Base-by-base conservation (phyloP, 2,113 vertebrate genomes). In the Podocnemis expansa region DNA sequence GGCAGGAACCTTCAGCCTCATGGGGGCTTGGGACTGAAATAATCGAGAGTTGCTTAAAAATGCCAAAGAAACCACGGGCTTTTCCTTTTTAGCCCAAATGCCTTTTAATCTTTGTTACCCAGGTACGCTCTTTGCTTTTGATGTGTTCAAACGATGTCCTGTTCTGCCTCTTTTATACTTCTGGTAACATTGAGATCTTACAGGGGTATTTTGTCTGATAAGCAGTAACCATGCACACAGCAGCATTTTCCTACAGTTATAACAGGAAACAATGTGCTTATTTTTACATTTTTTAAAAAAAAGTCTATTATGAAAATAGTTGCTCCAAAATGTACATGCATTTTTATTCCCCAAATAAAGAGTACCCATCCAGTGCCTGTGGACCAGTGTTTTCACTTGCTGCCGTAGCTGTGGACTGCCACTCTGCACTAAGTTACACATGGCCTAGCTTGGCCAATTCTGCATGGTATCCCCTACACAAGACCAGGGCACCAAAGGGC, bases 211-310 rank as follows among this genome's bases (percentile, higher is more conserved):
- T 94, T 97, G 95, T 97, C 96, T 94, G 87, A 0, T 96, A 96
- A 97, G 91, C 90, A 97, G 90, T 96, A 97, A 97, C 95, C 95
- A 85, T 96, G 96, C 96, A 96, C 97, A 94, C 90, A 86, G 93
- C 97, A 97, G 94, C 96, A 51, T 97, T 97, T 97, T 97, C 97
- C 97, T 96, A 31, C 90, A 97, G 96, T 97, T 96, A 97, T 96
- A 93, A 96, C 89, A 70, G 96, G 97, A 97, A 97, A 97, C 96
- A 96, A 97, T 93, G 94, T 97, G 96, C 97, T 97, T 97, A 97
- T 97, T 97, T 97, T 97, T 97, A 97, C 97, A 97, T 94, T 96
- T 96, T 97, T 96, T 96, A 96, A 96, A 96, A 94, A 97, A 97
- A 97, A 96, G 94, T 97, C 94, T 95, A 96, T 96, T 96, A 97